Evolutionary conservation across 1,140 invertebrate genomes (phyloP), one percentile per base, ranked within the genome.

Genomic region (Drosophila micromelanica): DNA sequence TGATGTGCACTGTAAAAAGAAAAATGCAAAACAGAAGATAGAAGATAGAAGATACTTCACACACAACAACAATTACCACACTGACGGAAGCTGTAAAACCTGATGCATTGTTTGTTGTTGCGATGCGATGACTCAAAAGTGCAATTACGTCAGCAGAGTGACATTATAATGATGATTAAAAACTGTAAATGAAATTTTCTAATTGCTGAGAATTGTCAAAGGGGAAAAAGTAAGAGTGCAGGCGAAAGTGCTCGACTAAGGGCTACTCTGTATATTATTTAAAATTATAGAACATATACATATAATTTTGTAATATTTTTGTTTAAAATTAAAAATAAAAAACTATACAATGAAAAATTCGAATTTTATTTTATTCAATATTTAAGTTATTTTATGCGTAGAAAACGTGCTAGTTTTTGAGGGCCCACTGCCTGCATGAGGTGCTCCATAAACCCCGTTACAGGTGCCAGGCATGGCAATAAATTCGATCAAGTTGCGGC

Each of bases 121-220:
- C 30, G 52, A 23, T 45, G 46, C 55, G 81, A 80, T 80, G 80
- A 86, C 69, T 85, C 51, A 69, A 73, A 85, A 84, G 20, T 65
- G 81, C 81, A 86, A 86, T 85, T 85, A 85, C 78, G 78, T 85
- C 81, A 78, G 51, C 81, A 56, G 52, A 76, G 76, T 77, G 63
- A 45, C 77, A 70, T 71, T 77, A 71, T 49, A 46, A 86, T 52
- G 71, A 68, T 72, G 82, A 78, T 80, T 86, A 73, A 57, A 78
- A 85, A 85, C 78, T 86, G 81, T 86, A 80, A 77, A 86, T 68
- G 60, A 23, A 38, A 76, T 78, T 75, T 49, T 79, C 60, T 59
- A 73, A 80, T 69, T 76, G 68, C 60, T 63, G 43, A 63, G 72
- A 78, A 61, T 54, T 68, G 20, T 37, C 35, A 40, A 17, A 45